A percentile compares a stretch with the other conserved stretches of the same genome.
phyloP scores from a whole-genome alignment of 2,113 vertebrate species.

The Spea multiplicata region DNA sequence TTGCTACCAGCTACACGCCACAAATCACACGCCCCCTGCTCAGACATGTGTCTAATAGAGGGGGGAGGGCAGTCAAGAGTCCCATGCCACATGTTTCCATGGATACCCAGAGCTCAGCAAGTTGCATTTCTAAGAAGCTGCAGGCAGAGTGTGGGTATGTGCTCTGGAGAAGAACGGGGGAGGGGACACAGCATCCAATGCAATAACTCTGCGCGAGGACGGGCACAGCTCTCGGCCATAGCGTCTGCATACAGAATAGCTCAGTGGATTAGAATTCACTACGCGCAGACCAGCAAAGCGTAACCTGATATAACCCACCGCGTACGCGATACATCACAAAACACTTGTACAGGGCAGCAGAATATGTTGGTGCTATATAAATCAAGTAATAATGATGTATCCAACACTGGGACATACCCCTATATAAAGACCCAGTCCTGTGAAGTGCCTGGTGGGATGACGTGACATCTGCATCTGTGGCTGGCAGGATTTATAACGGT shows the following conservation, averaged over 20 bases:
- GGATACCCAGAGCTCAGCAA: slow-evolving; percentile 43
- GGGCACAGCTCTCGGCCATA: background rate
- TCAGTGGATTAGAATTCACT: background rate
- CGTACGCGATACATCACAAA: background rate
- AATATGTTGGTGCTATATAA: no score
- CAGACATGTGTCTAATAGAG: slow-evolving; percentile 39
- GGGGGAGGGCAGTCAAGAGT: slow-evolving; percentile 34
- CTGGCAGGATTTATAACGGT: no score
- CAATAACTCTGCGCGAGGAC: background rate
- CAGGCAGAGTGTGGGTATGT: slow-evolving; percentile 28
- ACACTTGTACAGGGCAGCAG: background rate
- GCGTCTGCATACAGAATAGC: background rate
- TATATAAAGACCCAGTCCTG: no score
- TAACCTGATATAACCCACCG: background rate
- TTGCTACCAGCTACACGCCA: slow-evolving; percentile 33
- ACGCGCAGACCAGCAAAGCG: background rate
- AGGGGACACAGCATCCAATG: slow-evolving; percentile 14
- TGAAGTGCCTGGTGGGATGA: no score
- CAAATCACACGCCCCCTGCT: slow-evolving; percentile 35
- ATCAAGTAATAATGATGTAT: no score
- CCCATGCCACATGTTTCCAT: slow-evolving; percentile 43
- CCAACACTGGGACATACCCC: no score
- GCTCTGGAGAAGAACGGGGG: slow-evolving; percentile 16
- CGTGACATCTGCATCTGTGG: no score
- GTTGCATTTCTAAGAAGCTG: slow-evolving; percentile 44